Percentiles rank a stretch among this genome's conserved stretches.
Evolutionary conservation across 2,888 invertebrate genomes (phyloP).

Genomic region (Pharmacophagus antenor): DNA sequence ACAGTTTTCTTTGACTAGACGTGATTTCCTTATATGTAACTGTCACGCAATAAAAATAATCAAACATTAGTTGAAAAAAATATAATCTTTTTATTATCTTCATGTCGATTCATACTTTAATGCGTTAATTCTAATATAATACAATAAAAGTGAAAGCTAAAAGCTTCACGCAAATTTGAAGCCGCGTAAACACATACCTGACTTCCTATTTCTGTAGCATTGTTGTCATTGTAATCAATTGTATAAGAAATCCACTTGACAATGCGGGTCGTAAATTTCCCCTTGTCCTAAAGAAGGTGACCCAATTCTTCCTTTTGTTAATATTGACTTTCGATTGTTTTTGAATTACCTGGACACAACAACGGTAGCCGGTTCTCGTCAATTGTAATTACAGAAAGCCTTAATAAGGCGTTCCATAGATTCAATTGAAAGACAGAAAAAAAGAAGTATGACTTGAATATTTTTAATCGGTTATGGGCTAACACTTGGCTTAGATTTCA

Average conservation of each 20-base stretch:
- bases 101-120: not conserved
- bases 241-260: conserved; percentile 53
- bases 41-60: no score
- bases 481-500: no score
- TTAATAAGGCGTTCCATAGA: not conserved
- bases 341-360: conserved; percentile 53
- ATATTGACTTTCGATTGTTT: conserved; percentile 44
- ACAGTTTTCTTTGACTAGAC: no score
- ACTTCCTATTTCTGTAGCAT: conserved; percentile 42
- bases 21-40: no score
- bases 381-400: conserved; percentile 3
- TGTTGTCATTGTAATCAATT: conserved; percentile 45
- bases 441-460: no score
- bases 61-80: not conserved
- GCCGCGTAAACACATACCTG: conserved; percentile 60
- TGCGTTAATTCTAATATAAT: conserved; percentile 41
- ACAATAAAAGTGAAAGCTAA: conserved; percentile 73
- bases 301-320: conserved; percentile 53
- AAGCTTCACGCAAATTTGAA: conserved; percentile 62
- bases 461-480: no score
- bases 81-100: not conserved
- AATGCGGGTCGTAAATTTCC: conserved; percentile 63
- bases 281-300: conserved; percentile 45
- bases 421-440: no score
- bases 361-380: conserved; percentile 27